Evolutionary conservation across 2,888 invertebrate genomes (phyloP), one percentile per base, ranked within the genome.

Genomic region (Agonum fuliginosum): DNA sequence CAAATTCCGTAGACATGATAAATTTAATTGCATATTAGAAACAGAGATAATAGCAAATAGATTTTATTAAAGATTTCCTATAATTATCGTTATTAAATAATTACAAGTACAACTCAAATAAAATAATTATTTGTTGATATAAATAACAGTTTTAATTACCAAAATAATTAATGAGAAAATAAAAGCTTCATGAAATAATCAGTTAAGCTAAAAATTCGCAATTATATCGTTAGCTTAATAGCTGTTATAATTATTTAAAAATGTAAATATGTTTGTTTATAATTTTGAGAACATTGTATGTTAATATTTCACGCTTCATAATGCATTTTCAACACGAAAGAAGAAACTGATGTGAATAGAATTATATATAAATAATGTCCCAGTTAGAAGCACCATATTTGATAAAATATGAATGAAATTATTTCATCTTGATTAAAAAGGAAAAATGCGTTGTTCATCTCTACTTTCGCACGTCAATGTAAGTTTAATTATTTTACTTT

Each of bases 401-500:
- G 46, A 30, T 58, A 58, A 54, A 10, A 30, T 17, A 19, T 12
- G 58, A 30, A 58, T 58, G 17, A 58, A 58, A 30, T 12, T n/a
- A 58, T 58, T 58, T 24, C 27, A 14, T 27, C 27, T 27, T 27
- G 58, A 58, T 12, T 27, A 27, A 58, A 58, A 58, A 58, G 46
- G 10, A 58, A 27, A 58, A 58, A 58, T 58, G 58, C 27, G 58
- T 58, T 24, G 30, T 51, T 22, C 58, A 19, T 58, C 30, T 58
- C 30, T 58, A 24, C 14, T 58, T 58, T 58, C 58, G 30, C 58
- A 58, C 58, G 58, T 58, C 27, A 58, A 14, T 58, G 46, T 30
- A 58, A 30, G 30, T 58, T 58, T 30, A 58, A 58, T 27, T 58
- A 58, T 58, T 58, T 58, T 27, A 58, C 58, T 24, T 27, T 24